Evolutionary conservation across 2,888 invertebrate species (phyloP), one percentile per base, ranked within the genome.

Genomic region (Hirtodrosophila histrioides): DNA sequence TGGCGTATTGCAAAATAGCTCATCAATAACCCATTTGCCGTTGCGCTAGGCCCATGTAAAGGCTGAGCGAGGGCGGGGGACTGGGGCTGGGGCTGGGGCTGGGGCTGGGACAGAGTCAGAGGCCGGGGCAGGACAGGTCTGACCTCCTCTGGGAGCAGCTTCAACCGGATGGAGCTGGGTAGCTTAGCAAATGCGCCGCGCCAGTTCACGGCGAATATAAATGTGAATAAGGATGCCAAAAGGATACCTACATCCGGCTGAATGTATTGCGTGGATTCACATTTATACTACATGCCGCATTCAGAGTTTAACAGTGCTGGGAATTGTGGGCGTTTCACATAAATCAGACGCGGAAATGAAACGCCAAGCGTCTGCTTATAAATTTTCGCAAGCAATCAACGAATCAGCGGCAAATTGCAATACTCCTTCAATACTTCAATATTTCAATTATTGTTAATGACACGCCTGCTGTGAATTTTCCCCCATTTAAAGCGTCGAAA

Each of bases 1-100:
- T 43, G 50, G 64, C 55, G 73, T 63, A 76, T 78, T 76, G 80
- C 76, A 70, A 85, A 85, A 85, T 87, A 82, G 82, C 82, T 82
- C 82, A 82, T 82, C 82, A 82, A 82, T 82, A 82, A 82, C 87
- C 87, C 82, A 82, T 82, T 82, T 82, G 85, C 61, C 65, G 81
- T 75, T 75, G 81, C 57, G 75, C 70, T 60, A 67, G 72, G 77
- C 73, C 44, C 65, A 45, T 49, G 76, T 65, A 73, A 75, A 65
- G 66, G 31, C 41, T 43, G 41, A 29, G 49, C 23, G 12, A 2
- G 8, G 48, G 11, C 8, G 8, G 9, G 31, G 31, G 8, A n/a
- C 17, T 27, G 6, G 6, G 6, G 27, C 27, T 6, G 6, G 27
- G 6, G 29, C 35, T 23, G 24, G 11, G 48, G 24, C 40, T 44